These are phyloP conservation scores for Heptranchias perlo DNA, from an alignment of 2,113 vertebrate genomes.

Conservation along the genomic window DNA sequence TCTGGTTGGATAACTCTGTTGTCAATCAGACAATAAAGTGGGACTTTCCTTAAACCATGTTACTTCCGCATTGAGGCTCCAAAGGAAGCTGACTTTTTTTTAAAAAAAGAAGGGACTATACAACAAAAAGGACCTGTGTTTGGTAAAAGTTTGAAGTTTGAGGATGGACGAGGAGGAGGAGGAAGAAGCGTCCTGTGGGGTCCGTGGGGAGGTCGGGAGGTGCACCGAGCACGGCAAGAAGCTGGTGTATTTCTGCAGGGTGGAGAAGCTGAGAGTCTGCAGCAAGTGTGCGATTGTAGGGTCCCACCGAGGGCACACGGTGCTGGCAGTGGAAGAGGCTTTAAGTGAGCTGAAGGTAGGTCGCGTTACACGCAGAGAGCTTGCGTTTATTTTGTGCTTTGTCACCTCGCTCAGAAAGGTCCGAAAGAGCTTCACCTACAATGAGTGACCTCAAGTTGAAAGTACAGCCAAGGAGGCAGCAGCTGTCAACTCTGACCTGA, in stretches of 20 bases:
- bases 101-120: neutral
- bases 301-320: constrained; percentile 1
- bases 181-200: neutral
- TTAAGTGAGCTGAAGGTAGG: constrained; percentile 18
- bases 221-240: constrained; percentile 30
- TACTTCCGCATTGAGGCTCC: neutral
- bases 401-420: no score
- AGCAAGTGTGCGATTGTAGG: constrained; percentile 12
- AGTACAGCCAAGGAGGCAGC: neutral
- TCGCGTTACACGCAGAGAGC: neutral
- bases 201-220: neutral
- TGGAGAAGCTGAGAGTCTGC: constrained; percentile 19
- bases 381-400: neutral
- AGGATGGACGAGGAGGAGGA: neutral
- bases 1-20: neutral
- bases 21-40: neutral
- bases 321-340: neutral
- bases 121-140: neutral
- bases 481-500: neutral
- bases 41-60: neutral
- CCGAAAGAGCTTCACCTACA: neutral
- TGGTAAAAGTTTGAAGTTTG: neutral
- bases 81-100: neutral
- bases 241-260: constrained; percentile 25
- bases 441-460: neutral